These are phyloP conservation scores for Brachionus paranguensis DNA, from an alignment of 1,140 invertebrate species.

Conservation along the genomic window DNA sequence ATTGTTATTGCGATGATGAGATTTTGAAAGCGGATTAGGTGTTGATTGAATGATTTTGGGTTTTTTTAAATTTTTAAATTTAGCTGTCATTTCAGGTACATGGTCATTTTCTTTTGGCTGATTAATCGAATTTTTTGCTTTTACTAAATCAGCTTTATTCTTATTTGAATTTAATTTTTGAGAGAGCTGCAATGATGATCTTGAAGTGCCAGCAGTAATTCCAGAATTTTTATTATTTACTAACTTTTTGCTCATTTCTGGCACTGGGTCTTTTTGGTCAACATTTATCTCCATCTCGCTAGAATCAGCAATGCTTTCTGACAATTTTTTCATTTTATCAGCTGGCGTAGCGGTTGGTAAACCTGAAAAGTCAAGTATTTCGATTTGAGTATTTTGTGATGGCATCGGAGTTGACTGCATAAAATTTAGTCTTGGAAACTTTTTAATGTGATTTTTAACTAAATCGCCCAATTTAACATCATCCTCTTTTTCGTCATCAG, in stretches of 20 bases:
- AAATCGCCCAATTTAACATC: not conserved
- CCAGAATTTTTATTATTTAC: not conserved
- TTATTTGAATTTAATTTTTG: not conserved
- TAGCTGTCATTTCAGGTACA: not conserved
- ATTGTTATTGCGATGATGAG: not conserved
- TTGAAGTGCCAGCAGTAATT: not conserved
- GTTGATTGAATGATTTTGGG: not conserved
- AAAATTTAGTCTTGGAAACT: not conserved
- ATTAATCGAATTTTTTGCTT: not conserved
- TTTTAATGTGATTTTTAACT: not conserved
- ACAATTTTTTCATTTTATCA: not conserved
- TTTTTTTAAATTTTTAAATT: not conserved
- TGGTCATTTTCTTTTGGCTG: not conserved
- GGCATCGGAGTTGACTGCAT: not conserved
- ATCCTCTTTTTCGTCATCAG: not conserved
- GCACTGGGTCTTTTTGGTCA: not conserved
- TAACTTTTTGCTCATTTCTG: not conserved
- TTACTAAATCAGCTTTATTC: not conserved
- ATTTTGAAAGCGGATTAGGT: not conserved
- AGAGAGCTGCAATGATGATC: not conserved
- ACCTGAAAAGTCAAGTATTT: not conserved
- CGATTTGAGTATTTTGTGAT: not conserved
- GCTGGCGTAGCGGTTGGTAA: not conserved
- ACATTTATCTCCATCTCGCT: not conserved
- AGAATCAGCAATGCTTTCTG: not conserved